Percentiles rank a stretch among this genome's conserved stretches.
Evolutionary conservation across 2,113 vertebrate genomes (phyloP).

Genomic region (Tychaedon coryphoeus): DNA sequence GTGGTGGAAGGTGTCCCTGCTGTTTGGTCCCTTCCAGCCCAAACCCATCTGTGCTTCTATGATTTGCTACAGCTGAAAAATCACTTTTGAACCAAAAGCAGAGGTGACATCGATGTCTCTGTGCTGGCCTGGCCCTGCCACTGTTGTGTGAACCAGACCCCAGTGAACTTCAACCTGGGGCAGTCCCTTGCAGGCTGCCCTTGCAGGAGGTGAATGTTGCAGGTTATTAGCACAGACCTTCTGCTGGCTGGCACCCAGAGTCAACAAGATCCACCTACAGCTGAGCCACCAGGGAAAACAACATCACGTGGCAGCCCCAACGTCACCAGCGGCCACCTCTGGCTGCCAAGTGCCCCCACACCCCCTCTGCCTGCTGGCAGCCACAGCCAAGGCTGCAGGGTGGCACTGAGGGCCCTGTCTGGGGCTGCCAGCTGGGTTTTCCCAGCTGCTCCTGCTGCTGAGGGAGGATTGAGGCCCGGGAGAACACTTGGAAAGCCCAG

Average conservation of each 20-base stretch:
- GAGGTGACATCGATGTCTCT: too few species aligned
- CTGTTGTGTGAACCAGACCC: not conserved
- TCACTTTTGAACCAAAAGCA: accelerated
- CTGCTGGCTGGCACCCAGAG: conserved; percentile 46
- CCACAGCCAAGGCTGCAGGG: accelerated
- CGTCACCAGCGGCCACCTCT: not conserved
- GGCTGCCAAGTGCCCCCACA: not conserved
- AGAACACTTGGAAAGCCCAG: not conserved
- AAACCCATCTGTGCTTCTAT: not conserved
- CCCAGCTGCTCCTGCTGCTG: not conserved
- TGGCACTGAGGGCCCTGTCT: not conserved
- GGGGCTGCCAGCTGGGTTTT: accelerated
- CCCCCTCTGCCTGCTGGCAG: not conserved
- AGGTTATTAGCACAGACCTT: not conserved
- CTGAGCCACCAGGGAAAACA: conserved; percentile 48
- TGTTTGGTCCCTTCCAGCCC: not conserved
- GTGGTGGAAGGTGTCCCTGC: accelerated
- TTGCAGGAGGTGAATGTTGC: not conserved
- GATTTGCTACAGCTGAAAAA: not conserved
- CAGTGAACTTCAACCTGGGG: conserved; percentile 17
- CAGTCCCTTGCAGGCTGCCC: not conserved
- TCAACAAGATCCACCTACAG: conserved; percentile 59
- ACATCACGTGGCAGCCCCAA: not conserved
- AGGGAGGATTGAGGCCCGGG: not conserved
- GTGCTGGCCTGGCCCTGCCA: not conserved